Evolutionary conservation across 1,140 invertebrate genomes (phyloP).

Genomic region (Cylas formicarius): DNA sequence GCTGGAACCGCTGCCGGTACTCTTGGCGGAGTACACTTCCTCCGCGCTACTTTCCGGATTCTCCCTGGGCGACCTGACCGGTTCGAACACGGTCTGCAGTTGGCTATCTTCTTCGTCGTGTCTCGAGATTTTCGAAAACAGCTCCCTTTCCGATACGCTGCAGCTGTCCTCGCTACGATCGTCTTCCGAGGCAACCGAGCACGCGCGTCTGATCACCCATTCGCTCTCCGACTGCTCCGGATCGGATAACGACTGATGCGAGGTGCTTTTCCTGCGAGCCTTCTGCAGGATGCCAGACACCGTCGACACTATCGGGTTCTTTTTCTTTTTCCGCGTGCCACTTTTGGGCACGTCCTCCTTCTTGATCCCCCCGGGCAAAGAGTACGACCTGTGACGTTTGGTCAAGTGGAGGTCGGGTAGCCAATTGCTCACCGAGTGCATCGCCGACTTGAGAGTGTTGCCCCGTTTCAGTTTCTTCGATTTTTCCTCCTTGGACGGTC

Average conservation of each 20-base stretch:
- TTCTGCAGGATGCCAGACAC: slow-evolving; percentile 74
- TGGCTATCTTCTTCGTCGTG: slow-evolving; percentile 25
- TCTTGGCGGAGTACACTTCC: slow-evolving; percentile 54
- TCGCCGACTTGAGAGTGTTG: slow-evolving; percentile 67
- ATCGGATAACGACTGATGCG: slow-evolving; percentile 57
- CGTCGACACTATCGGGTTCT: slow-evolving; percentile 68
- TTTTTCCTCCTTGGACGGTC: slow-evolving; percentile 49
- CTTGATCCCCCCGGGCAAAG: slow-evolving; percentile 64
- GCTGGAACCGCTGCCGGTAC: slow-evolving; percentile 50
- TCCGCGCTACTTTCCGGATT: slow-evolving; percentile 47
- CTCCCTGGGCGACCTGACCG: slow-evolving; percentile 32
- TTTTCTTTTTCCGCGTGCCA: slow-evolving; percentile 56
- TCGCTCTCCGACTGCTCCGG: slow-evolving; percentile 72
- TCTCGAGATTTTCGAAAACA: slow-evolving; percentile 54
- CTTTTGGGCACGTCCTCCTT: slow-evolving; percentile 50
- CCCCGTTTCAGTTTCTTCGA: slow-evolving; percentile 62
- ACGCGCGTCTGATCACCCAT: slow-evolving; percentile 52
- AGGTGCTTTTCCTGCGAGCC: slow-evolving; percentile 58
- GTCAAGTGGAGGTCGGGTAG: slow-evolving; percentile 72
- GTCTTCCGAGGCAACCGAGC: slow-evolving; percentile 60
- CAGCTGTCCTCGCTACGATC: slow-evolving; percentile 66
- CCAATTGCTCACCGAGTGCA: slow-evolving; percentile 73
- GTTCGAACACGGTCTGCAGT: slow-evolving; percentile 41
- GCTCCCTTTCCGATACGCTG: slow-evolving; percentile 57
- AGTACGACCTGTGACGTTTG: slow-evolving; percentile 71